Evolutionary conservation across 2,888 invertebrate species (phyloP), one percentile per base, ranked within the genome.

Genomic region (Harmothoe impar): DNA sequence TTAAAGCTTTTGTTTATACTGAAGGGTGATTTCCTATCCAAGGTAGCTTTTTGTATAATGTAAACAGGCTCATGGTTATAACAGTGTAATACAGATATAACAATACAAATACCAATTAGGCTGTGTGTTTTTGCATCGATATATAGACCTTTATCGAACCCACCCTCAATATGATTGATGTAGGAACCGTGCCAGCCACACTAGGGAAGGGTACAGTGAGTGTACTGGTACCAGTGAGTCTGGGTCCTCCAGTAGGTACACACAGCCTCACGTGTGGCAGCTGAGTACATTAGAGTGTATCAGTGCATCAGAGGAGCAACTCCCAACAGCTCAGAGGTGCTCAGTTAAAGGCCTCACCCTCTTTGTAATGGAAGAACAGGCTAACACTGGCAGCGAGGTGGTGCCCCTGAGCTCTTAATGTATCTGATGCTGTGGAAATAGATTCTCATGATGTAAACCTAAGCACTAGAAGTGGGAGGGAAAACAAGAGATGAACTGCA

Each of bases 281-380:
- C 25, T 72, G 72, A 72, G 31, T 15, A 72, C 72, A 72, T 25
- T 25, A 72, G 72, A 72, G 31, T 31, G 29, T 72, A 72, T 72
- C 72, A 72, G 72, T 29, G 72, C 29, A 72, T 72, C 72, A 72
- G 72, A 72, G 72, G 72, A 72, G 72, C 72, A 72, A 29, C 72
- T 72, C 72, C 72, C 29, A 72, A 1, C 72, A 72, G 72, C 72
- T 72, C 72, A 25, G 25, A 72, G 72, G 29, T 72, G 31, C 72
- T 72, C 72, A 72, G 72, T 31, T 72, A 72, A 72, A 72, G 29
- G 72, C 29, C 72, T 12, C 29, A 29, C 72, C 72, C 72, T 15
- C 72, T 72, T 72, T 72, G 72, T 29, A 72, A 72, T 72, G 25
- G 25, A 72, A 72, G 29, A 72, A n/a, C 29, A 25, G 72, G 72